A percentile compares a stretch with the other conserved stretches of the same genome.
phyloP scores from a whole-genome alignment of 2,113 vertebrate species.

The Jaculus jaculus region DNA sequence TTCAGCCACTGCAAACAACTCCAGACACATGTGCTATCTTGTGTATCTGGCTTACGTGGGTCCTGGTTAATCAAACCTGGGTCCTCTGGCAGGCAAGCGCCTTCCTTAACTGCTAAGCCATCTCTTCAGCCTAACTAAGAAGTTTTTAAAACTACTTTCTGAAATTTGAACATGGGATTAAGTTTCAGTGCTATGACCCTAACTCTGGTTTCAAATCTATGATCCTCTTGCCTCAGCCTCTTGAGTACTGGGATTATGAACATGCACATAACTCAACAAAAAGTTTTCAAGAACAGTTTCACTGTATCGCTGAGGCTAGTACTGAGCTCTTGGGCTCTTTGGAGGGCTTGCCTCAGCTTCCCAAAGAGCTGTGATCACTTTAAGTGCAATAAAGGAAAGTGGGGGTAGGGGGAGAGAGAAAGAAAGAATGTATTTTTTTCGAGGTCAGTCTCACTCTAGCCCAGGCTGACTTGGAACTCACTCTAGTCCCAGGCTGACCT shows the following conservation, averaged over 20 bases:
- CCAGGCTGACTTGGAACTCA: too few relatives aligned
- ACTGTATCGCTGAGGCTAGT: not conserved
- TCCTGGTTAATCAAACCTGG: too few relatives aligned
- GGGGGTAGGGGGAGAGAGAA: too few relatives aligned
- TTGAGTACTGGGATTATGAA: not conserved
- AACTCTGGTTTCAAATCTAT: not conserved
- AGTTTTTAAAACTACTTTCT: constrained; percentile 7
- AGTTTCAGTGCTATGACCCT: not conserved
- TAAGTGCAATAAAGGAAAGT: not conserved
- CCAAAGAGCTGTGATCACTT: not conserved
- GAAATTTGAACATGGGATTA: not conserved
- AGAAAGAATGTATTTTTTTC: too few relatives aligned
- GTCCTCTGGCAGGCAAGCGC: too few relatives aligned
- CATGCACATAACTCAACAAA: not conserved
- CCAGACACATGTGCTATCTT: too few relatives aligned
- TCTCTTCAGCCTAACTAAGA: too few relatives aligned
- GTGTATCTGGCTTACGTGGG: too few relatives aligned
- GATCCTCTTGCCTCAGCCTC: not conserved
- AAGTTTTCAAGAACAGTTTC: not conserved
- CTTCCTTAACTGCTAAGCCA: too few relatives aligned
- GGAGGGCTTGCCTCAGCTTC: not conserved
- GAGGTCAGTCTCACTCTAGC: too few relatives aligned
- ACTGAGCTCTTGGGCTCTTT: not conserved
- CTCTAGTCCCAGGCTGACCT: too few relatives aligned
- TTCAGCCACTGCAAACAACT: too few relatives aligned